phyloP scores from a whole-genome alignment of 2,113 vertebrate genomes.

The Australoheros scitulus region DNA sequence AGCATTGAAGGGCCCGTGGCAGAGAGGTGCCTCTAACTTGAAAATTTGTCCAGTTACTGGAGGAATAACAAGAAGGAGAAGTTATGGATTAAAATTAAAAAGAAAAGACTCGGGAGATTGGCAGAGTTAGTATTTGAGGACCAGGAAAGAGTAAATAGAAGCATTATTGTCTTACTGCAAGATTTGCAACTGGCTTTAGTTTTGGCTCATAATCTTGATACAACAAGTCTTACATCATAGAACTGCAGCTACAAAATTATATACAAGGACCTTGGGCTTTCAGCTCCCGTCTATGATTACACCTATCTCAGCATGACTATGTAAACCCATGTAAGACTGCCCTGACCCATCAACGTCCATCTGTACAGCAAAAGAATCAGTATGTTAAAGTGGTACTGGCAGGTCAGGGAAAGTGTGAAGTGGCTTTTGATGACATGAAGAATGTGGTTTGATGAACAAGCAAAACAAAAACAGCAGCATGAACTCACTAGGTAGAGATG shows the following conservation, averaged over 20 bases:
- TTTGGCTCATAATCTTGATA: background rate
- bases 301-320: slow-evolving; percentile 17
- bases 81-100: background rate
- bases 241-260: slow-evolving; percentile 12
- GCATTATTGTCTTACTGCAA: background rate
- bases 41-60: slow-evolving; percentile 84
- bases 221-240: slow-evolving; percentile 1
- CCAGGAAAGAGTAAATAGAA: background rate
- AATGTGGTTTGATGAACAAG: slow-evolving; percentile 69
- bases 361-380: background rate
- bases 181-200: background rate
- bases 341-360: slow-evolving; percentile 23
- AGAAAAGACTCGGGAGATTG: background rate
- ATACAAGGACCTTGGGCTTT: slow-evolving; percentile 7
- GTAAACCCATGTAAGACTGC: slow-evolving; percentile 4
- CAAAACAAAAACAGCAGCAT: slow-evolving; percentile 54
- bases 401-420: slow-evolving; percentile 69
- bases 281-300: slow-evolving; percentile 16
- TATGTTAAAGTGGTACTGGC: slow-evolving; percentile 3
- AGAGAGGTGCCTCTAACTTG: slow-evolving; percentile 82
- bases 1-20: slow-evolving; percentile 83
- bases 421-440: slow-evolving; percentile 69
- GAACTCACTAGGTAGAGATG: slow-evolving; percentile 60
- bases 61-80: background rate
- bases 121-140: background rate